Conservation (phyloP, 1,140 invertebrate genomes). For the Drosophila bipectinata region DNA sequence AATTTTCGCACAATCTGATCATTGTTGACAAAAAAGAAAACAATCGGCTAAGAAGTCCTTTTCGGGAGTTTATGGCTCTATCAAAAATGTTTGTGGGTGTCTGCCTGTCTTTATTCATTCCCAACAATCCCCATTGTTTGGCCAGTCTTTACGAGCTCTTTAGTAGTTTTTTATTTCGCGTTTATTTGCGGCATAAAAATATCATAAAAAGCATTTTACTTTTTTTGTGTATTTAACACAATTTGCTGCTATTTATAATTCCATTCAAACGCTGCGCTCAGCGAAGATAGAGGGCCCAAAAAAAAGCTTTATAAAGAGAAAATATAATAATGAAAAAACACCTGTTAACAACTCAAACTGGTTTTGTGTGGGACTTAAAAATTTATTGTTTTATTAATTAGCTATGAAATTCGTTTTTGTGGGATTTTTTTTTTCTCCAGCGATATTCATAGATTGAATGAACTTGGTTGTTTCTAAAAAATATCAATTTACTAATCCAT, state of each 20-base stretch:
- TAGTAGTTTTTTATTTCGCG: slow-evolving; percentile 46
- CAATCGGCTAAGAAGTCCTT: slow-evolving; percentile 48
- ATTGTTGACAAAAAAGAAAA: slow-evolving; percentile 57
- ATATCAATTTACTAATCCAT: slow-evolving; percentile 36
- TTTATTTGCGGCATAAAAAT: slow-evolving; percentile 61
- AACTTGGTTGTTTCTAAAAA: slow-evolving; percentile 14
- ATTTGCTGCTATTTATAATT: slow-evolving; percentile 70
- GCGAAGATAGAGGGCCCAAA: slow-evolving; percentile 9
- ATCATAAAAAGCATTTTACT: slow-evolving; percentile 58
- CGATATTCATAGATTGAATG: slow-evolving; percentile 11
- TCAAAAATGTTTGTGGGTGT: slow-evolving; percentile 58
- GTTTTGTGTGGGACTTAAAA: slow-evolving; percentile 52
- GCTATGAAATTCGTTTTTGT: slow-evolving; percentile 39
- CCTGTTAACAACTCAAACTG: slow-evolving; percentile 69
- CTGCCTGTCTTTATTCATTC: slow-evolving; percentile 7
- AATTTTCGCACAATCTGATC: slow-evolving; percentile 50
- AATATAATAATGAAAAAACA: slow-evolving; percentile 49
- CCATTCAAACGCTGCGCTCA: slow-evolving; percentile 54
- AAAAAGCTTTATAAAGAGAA: slow-evolving; percentile 25
- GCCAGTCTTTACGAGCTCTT: slow-evolving; percentile 50
- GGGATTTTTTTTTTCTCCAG: slow-evolving; percentile 1
- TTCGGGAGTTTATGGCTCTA: slow-evolving; percentile 54
- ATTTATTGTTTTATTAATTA: slow-evolving; percentile 52
- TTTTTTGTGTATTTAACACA: slow-evolving; percentile 55
- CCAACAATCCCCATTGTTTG: slow-evolving; percentile 37